A percentile compares a stretch with the other conserved stretches of the same genome.
Evolutionary conservation across 1,140 invertebrate genomes (phyloP).

Genomic region (Telenomus remus): DNA sequence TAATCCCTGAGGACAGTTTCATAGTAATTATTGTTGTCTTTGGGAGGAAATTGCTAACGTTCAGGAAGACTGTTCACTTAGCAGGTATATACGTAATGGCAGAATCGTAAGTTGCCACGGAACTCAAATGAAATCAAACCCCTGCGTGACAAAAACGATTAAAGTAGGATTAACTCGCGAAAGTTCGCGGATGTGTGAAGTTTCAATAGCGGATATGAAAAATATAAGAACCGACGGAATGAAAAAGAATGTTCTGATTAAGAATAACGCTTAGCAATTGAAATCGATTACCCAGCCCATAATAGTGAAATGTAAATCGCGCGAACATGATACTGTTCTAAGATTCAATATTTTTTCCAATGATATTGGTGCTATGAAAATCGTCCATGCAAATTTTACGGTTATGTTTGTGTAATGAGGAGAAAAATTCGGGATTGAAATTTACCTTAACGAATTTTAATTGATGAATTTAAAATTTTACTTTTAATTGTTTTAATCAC

Average conservation of each 20-base stretch:
- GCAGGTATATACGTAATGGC: slow-evolving; percentile 1
- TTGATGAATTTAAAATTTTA: too few species aligned
- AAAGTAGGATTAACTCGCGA: slow-evolving; percentile 9
- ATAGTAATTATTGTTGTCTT: slow-evolving; percentile 23
- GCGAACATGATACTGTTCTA: slow-evolving; percentile 27
- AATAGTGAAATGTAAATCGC: slow-evolving; percentile 30
- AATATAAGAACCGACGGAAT: neutral
- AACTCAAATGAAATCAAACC: slow-evolving; percentile 11
- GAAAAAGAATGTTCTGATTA: slow-evolving; percentile 16
- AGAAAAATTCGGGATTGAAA: too few species aligned
- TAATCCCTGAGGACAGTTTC: slow-evolving; percentile 15
- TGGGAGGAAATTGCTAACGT: slow-evolving; percentile 8
- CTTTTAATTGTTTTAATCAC: too few species aligned
- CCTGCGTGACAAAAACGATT: slow-evolving; percentile 25
- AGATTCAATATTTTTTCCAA: slow-evolving; percentile 9
- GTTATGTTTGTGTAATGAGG: too few species aligned
- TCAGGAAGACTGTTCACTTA: slow-evolving; percentile 8
- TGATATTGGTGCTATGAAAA: too few species aligned
- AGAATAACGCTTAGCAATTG: slow-evolving; percentile 32
- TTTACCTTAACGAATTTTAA: too few species aligned
- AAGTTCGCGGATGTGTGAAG: slow-evolving; percentile 1
- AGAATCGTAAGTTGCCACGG: neutral
- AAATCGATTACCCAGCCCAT: slow-evolving; percentile 23
- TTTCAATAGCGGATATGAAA: slow-evolving; percentile 9
- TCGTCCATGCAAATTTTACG: too few species aligned